A percentile compares a stretch with the other conserved stretches of the same genome.
Conservation (phyloP, 1,140 invertebrate species). For the Aphidius ervi region DNA sequence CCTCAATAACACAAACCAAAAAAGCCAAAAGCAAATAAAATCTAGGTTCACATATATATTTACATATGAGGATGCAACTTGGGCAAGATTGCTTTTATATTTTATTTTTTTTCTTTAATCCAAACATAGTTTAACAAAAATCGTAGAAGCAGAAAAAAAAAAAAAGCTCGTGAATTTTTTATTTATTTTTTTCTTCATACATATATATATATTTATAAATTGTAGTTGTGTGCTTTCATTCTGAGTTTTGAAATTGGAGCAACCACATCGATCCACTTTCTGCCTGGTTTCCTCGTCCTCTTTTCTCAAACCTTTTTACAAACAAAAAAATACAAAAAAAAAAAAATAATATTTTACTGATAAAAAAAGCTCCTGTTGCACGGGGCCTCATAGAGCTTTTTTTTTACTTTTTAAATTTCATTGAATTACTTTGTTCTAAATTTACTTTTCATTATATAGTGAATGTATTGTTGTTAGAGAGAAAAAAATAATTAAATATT, state of each 20-base stretch:
- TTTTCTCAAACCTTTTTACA: constrained; percentile 5
- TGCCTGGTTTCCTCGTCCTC: constrained; percentile 11
- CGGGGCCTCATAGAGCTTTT: neutral
- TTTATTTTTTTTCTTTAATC: neutral
- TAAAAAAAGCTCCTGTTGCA: constrained; percentile 6
- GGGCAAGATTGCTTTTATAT: constrained; percentile 5
- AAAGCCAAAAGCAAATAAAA: neutral
- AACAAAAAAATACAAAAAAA: constrained; percentile 10
- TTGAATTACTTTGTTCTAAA: no score
- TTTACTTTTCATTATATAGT: no score
- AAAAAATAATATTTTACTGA: neutral
- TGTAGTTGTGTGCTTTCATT: no score
- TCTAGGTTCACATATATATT: neutral
- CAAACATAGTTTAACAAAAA: neutral
- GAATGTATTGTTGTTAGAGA: no score
- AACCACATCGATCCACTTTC: constrained; percentile 26
- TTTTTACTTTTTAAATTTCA: no score
- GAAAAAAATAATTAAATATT: no score
- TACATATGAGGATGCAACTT: constrained; percentile 16
- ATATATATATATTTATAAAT: neutral
- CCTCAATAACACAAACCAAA: neutral
- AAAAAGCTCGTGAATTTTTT: neutral
- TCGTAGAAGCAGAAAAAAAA: no score
- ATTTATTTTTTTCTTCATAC: neutral
- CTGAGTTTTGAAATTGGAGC: constrained; percentile 24